Evolutionary conservation across 2,797 vertebrate species (phyloP).

Genomic region (Phoxinus dragarum): DNA sequence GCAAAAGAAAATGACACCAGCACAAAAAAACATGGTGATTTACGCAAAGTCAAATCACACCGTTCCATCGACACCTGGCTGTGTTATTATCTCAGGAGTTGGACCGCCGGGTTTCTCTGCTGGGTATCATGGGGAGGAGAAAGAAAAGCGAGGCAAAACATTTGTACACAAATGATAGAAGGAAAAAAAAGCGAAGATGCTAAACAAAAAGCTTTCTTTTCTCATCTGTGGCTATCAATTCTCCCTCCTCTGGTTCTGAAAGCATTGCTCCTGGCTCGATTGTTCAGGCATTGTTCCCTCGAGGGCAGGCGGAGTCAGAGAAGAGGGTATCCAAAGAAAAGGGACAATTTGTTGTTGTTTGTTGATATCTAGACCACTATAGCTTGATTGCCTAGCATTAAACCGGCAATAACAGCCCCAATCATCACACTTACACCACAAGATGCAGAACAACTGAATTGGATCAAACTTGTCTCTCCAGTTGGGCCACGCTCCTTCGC

Average conservation of each 20-base stretch:
- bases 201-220: constrained; percentile 58
- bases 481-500: constrained; percentile 72
- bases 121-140: constrained; percentile 61
- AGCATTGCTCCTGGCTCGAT: constrained; percentile 85
- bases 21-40: constrained; percentile 77
- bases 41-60: constrained; percentile 83
- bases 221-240: constrained; percentile 61
- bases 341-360: constrained; percentile 99
- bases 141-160: constrained; percentile 69
- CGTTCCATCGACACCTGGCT: constrained; percentile 80
- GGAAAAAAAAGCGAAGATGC: constrained; percentile 31
- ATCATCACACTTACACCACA: constrained; percentile 99
- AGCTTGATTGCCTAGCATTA: constrained; percentile 99
- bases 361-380: constrained; percentile 99
- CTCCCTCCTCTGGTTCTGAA: constrained; percentile 77
- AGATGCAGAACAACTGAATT: constrained; percentile 93
- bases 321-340: constrained; percentile 89
- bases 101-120: constrained; percentile 70
- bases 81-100: constrained; percentile 84
- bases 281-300: constrained; percentile 88
- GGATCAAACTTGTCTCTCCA: constrained; percentile 88
- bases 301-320: constrained; percentile 83
- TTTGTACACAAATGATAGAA: constrained; percentile 63
- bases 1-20: constrained; percentile 80
- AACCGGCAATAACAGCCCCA: constrained; percentile 99